phyloP scores from a whole-genome alignment of 2,113 vertebrate genomes.

The Vulpes ferrilata region DNA sequence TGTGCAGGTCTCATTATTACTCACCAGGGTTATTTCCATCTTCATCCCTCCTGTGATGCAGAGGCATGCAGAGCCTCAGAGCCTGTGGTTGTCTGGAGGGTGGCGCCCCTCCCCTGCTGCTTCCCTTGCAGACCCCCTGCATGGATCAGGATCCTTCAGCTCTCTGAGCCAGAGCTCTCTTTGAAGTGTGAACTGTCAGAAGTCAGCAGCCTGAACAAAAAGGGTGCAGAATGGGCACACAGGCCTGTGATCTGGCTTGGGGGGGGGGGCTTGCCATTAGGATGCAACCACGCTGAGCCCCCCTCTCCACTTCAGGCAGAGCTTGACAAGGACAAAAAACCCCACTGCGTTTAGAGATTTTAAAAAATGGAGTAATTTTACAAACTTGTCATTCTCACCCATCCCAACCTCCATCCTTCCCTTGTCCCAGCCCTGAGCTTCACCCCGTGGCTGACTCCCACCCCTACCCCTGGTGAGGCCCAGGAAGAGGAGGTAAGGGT shows the following conservation, averaged over 20 bases:
- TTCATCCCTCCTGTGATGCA: neutral
- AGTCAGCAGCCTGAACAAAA: neutral
- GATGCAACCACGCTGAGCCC: neutral
- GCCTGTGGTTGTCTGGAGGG: neutral
- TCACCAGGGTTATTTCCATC: neutral
- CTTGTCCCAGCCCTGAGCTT: neutral
- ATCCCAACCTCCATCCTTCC: neutral
- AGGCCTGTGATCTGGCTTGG: neutral
- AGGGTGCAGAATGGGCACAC: fast-evolving
- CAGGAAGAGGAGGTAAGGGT: neutral
- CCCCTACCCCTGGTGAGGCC: neutral
- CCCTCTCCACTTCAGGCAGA: neutral
- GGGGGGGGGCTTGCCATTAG: neutral
- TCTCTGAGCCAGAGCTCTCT: neutral
- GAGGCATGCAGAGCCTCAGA: neutral
- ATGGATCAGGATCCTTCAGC: neutral
- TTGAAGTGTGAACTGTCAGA: neutral
- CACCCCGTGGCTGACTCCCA: neutral
- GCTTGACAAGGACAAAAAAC: neutral
- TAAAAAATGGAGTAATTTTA: neutral
- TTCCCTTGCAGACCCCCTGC: neutral
- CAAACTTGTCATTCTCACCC: neutral
- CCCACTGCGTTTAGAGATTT: neutral
- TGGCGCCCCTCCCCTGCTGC: neutral
- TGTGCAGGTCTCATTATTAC: neutral